phyloP scores from a whole-genome alignment of 1,140 invertebrate genomes.

The Grapholita molesta region DNA sequence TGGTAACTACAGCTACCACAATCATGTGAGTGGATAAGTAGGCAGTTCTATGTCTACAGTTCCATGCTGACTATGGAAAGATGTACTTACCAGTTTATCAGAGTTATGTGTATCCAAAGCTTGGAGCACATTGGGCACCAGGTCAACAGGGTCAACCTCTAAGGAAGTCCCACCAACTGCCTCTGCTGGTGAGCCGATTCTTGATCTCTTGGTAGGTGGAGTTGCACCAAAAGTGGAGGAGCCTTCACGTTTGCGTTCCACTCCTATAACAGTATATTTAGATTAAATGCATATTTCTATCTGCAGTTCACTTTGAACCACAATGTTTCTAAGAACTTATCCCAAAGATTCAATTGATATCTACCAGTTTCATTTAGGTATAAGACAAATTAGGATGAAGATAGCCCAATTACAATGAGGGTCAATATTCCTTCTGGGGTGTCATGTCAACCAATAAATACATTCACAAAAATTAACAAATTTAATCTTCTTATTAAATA shows the following conservation, averaged over 20 bases:
- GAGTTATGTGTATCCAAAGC: slow-evolving; percentile 72
- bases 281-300: background rate
- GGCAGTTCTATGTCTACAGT: no score
- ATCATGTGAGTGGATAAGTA: no score
- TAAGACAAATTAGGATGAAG: no score
- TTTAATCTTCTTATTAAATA: no score
- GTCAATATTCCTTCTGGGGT: no score
- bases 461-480: no score
- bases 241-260: slow-evolving; percentile 68
- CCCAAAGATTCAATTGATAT: no score
- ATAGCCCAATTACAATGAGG: no score
- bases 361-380: no score
- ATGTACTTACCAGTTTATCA: slow-evolving; percentile 65
- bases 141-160: slow-evolving; percentile 73
- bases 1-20: no score
- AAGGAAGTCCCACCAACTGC: slow-evolving; percentile 62
- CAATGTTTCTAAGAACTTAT: no score
- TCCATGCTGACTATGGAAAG: background rate
- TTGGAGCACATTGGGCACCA: slow-evolving; percentile 68
- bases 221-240: slow-evolving; percentile 57
- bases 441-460: no score
- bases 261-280: slow-evolving; percentile 35
- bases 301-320: background rate
- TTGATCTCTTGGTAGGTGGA: slow-evolving; percentile 64
- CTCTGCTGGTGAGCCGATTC: slow-evolving; percentile 71